Evolutionary conservation across 2,113 vertebrate species (phyloP), one percentile per base, ranked within the genome.

Genomic region (Epinephelus lanceolatus): DNA sequence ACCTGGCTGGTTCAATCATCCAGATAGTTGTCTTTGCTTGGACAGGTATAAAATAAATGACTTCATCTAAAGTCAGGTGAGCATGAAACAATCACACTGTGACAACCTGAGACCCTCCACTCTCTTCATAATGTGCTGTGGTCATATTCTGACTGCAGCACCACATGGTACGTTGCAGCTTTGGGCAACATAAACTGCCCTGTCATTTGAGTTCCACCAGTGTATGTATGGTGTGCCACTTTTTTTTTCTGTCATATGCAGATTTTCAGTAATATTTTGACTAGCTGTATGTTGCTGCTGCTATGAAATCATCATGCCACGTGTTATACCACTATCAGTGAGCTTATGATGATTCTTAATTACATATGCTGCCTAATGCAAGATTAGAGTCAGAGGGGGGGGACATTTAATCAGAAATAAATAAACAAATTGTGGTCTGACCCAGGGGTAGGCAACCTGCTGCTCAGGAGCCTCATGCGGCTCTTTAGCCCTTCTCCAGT

Each of bases 1-100:
- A 59, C 57, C 33, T 65, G 21, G 30, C 10, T 65, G 12, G 37
- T 59, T 87, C 1, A 67, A 37, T 66, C 83, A 52, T 42, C 19
- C 1, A 0, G 42, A 73, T 27, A 8, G 18, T 51, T 55, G 66
- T 18, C 30, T 30, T 65, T 19, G 8, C 27, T 71, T 30, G 1
- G 52, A 33, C 25, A 52, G 27, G 25, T 37, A 60, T 15, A 53
- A 47, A 37, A 60, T 19, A 53, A 55, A 47, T 0, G 1, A 15
- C 19, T 56, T 49, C 0, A 37, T 55, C 27, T 4, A 3, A 63
- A 52, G 40, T 56, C 49, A 49, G 40, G 21, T 63, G 59, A 49
- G 47, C 23, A 30, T 12, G 27, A 49, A 19, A 56, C 59, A 67
- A 14, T 45, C 2, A 59, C 56, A 30, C 51, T 0, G 17, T 57